A percentile compares a stretch with the other conserved stretches of the same genome.
phyloP scores from a whole-genome alignment of 2,113 vertebrate species.

The Acanthisitta chloris region DNA sequence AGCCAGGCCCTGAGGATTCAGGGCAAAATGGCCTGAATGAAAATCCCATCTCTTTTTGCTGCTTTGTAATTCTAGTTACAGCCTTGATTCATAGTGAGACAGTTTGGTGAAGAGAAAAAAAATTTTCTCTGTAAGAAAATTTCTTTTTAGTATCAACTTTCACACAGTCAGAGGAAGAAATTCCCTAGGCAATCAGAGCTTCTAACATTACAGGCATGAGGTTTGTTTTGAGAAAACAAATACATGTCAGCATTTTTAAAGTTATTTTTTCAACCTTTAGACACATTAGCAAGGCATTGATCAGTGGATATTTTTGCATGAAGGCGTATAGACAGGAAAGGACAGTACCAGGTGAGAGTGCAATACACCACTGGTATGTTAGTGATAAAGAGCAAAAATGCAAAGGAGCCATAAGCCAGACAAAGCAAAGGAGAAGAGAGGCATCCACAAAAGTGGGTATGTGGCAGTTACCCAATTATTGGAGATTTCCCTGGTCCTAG shows the following conservation, averaged over 20 bases:
- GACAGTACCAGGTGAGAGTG: neutral
- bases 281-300: neutral
- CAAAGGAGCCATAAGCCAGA: neutral
- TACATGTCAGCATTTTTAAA: neutral
- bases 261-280: constrained; percentile 23
- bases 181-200: neutral
- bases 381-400: neutral
- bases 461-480: neutral
- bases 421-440: neutral
- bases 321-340: constrained; percentile 4
- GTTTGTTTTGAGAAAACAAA: constrained; percentile 35
- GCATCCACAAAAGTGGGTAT: neutral
- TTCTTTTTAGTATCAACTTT: constrained; percentile 18
- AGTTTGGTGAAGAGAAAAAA: neutral
- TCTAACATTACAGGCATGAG: neutral
- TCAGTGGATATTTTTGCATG: neutral
- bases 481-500: neutral
- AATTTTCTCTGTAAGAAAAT: neutral
- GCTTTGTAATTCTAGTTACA: neutral
- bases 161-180: neutral
- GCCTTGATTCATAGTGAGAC: neutral
- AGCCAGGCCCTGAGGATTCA: neutral
- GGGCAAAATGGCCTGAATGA: neutral
- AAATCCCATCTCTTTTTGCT: neutral
- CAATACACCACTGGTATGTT: constrained; percentile 3